Base-by-base conservation (phyloP, 2,113 vertebrate species). In the Ivindomyrus marchei region DNA sequence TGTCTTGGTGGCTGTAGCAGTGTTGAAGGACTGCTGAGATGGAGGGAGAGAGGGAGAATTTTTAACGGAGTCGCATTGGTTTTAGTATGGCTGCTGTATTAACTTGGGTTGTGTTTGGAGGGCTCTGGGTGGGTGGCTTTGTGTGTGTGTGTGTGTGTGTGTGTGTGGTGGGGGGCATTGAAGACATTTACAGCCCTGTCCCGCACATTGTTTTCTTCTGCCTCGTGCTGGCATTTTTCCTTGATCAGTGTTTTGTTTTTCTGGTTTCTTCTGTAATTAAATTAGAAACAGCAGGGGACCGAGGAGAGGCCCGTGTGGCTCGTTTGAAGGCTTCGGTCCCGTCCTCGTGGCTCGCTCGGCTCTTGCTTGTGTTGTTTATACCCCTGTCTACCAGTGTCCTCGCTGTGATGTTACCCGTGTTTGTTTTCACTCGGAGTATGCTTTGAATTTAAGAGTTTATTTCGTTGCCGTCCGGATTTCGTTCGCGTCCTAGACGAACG, bases 251-350 rank as follows among this genome's bases (percentile, higher is more conserved):
- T 86, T 89, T 50, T 39, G 11, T 19, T 49, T 80, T 27, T 42
- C 74, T 80, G 74, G 74, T 80, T 80, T 17, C 31, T 36, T 80
- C 47, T 89, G 47, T 53, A 50, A 50, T 52, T 17, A 89, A 74
- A 45, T 83, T 89, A 89, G 31, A 84, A 36, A 39, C 74, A 17
- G 47, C 7, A 31, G 74, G 31, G 74, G 46, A 39, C 13, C 9
- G 36, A 7, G 19, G 24, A 5, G 10, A 90, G 93, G 91, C 94
- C 94, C 93, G 94, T 94, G 94, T 93, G 93, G 93, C 90, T 92
- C 86, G 92, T 95, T 94, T 94, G 89, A 93, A 93, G 92, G 89
- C 92, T 95, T 94, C 94, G 13, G 70, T 77, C 91, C 93, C 92
- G 92, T 92, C 90, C 93, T 92, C 91, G 93, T 91, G 31, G 27